Base-by-base conservation (phyloP, 1,140 invertebrate species). In the Drosophila leontia region DNA sequence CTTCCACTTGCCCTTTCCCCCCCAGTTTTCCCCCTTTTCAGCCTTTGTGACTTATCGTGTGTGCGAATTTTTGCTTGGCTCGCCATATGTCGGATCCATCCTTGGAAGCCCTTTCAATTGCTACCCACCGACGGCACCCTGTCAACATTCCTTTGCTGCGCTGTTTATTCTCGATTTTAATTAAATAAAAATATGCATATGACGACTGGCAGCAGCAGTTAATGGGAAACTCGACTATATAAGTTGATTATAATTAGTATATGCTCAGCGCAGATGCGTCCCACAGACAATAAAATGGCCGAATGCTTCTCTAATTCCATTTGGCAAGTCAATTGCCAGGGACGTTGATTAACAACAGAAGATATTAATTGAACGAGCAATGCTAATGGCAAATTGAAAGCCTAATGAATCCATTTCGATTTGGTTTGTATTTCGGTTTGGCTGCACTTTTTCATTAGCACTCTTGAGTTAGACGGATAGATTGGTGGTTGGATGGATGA, bases 101-200 rank as follows among this genome's bases (percentile, higher is more conserved):
- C 39, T 51, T 56, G 59, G 34, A 51, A 76, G 65, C 58, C 57
- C 44, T 67, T 75, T 83, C 80, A 71, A 88, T 87, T 77, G 83
- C 75, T 72, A 79, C 78, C 51, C 47, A 58, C 63, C 37, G 50
- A 4, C 39, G 42, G 8, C 39, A 37, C 41, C 42, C 32, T 47
- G 61, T 82, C 69, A 86, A 79, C 83, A 82, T 82, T 86, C 78
- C 48, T 67, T 64, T 64, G 69, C 53, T 11, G 34, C 53, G 37
- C 41, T 83, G 76, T 87, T 87, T 88, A 88, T 74, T 60, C 82
- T 87, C 65, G 68, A 87, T 75, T 80, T 77, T 83, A 87, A 87
- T 87, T 87, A 84, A 87, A 83, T 87, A 87, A 87, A 83, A 88
- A 88, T 87, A 87, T 78, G 76, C 83, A 72, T 70, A 72, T 57